Evolutionary conservation across 2,113 vertebrate species (phyloP).

Genomic region (human): DNA sequence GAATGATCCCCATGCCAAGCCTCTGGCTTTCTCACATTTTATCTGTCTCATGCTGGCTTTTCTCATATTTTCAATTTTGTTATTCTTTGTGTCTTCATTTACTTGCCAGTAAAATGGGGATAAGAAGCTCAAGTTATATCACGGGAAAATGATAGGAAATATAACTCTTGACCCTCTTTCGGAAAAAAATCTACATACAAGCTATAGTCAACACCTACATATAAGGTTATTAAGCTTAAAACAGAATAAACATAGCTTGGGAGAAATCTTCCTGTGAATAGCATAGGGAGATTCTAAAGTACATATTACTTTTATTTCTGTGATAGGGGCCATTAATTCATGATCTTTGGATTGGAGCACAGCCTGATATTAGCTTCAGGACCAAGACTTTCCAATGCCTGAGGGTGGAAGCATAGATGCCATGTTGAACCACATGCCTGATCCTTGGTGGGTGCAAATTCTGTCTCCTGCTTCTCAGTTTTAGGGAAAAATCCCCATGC

Average conservation of each 20-base stretch:
- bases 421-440: neutral
- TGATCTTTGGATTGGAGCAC: neutral
- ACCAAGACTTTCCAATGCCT: neutral
- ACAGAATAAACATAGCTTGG: neutral
- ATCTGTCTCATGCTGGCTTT: neutral
- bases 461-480: neutral
- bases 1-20: neutral
- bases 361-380: neutral
- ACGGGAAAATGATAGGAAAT: neutral
- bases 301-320: neutral
- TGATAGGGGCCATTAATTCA: neutral
- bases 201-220: neutral
- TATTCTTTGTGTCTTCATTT: neutral
- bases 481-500: neutral
- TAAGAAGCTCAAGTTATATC: neutral
- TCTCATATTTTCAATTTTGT: neutral
- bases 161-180: neutral
- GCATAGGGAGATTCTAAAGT: neutral
- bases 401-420: neutral
- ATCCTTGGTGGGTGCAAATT: neutral
- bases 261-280: neutral
- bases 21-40: no score
- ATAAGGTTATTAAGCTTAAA: neutral
- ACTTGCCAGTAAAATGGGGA: neutral
- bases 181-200: neutral